Conservation (phyloP, 1,140 invertebrate species). For the Chlorops oryzae region DNA sequence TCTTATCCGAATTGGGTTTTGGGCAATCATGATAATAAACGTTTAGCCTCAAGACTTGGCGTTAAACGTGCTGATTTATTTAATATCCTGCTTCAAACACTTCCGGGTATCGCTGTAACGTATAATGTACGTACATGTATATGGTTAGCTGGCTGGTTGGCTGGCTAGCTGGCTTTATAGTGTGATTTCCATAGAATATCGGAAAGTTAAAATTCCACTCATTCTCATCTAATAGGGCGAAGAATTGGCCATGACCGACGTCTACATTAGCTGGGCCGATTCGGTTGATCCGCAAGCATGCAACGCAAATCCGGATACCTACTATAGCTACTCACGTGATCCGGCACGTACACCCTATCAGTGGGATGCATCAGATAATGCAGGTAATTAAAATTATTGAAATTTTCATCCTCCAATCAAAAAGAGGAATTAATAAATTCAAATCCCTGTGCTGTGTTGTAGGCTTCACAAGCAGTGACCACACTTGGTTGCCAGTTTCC, state of each 20-base stretch:
- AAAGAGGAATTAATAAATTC: not conserved
- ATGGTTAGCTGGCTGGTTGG: no score
- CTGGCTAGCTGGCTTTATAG: not conserved
- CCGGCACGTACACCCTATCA: conserved; percentile 61
- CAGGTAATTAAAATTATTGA: no score
- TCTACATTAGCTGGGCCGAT: conserved; percentile 52
- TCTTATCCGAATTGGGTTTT: conserved; percentile 55
- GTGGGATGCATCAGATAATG: conserved; percentile 55
- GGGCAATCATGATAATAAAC: conserved; percentile 63
- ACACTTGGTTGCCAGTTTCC: conserved; percentile 65
- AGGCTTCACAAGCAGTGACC: conserved; percentile 54
- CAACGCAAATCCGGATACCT: conserved; percentile 33
- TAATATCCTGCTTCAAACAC: conserved; percentile 56
- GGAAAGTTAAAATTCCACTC: not conserved
- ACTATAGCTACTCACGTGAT: conserved; percentile 50
- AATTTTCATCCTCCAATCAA: no score
- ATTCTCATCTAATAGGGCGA: conserved; percentile 56
- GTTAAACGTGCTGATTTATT: conserved; percentile 59
- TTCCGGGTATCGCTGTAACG: conserved; percentile 61
- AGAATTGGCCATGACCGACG: conserved; percentile 74
- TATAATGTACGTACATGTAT: conserved; percentile 53
- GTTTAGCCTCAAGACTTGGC: conserved; percentile 60
- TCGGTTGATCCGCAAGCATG: conserved; percentile 46
- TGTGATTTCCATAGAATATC: no score
- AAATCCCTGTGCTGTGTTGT: not conserved